These are phyloP conservation scores for Echinops telfairi DNA, from an alignment of 2,113 vertebrate genomes.

Conservation along the genomic window DNA sequence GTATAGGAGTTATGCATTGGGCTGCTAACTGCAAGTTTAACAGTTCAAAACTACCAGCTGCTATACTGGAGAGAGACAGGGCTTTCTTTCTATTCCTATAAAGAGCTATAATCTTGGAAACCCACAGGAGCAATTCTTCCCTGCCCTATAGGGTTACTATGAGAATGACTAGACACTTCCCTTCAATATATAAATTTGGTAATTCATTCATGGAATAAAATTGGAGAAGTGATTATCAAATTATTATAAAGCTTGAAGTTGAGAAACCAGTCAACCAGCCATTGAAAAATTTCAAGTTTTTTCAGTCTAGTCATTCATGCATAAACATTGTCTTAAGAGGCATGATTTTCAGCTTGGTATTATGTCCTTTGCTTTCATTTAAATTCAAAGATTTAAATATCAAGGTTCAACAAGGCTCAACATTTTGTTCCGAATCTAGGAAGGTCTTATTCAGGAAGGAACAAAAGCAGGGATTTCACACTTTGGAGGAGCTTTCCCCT, in stretches of 20 bases:
- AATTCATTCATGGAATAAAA: not conserved
- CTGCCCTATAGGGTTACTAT: too few relatives aligned
- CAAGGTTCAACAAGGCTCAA: not conserved
- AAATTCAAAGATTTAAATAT: constrained; percentile 20
- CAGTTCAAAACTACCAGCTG: too few relatives aligned
- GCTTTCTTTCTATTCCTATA: too few relatives aligned
- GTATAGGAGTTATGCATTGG: too few relatives aligned
- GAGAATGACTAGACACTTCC: not conserved
- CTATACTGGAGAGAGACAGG: too few relatives aligned
- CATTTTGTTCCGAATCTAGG: not conserved
- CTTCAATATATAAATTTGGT: not conserved
- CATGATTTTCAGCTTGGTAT: not conserved
- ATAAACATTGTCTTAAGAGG: not conserved
- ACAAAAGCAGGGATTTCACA: not conserved
- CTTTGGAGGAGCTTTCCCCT: not conserved
- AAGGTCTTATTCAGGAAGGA: not conserved
- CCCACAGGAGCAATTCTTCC: too few relatives aligned
- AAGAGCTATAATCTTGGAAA: too few relatives aligned
- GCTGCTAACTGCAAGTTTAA: too few relatives aligned
- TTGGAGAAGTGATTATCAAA: not conserved
- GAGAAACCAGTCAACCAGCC: not conserved
- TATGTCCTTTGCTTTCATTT: not conserved
- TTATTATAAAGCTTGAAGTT: not conserved
- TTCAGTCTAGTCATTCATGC: not conserved
- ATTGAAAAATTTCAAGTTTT: not conserved